These are phyloP conservation scores for Cranoglanis bouderius DNA, from an alignment of 2,113 vertebrate species.

Conservation along the genomic window DNA sequence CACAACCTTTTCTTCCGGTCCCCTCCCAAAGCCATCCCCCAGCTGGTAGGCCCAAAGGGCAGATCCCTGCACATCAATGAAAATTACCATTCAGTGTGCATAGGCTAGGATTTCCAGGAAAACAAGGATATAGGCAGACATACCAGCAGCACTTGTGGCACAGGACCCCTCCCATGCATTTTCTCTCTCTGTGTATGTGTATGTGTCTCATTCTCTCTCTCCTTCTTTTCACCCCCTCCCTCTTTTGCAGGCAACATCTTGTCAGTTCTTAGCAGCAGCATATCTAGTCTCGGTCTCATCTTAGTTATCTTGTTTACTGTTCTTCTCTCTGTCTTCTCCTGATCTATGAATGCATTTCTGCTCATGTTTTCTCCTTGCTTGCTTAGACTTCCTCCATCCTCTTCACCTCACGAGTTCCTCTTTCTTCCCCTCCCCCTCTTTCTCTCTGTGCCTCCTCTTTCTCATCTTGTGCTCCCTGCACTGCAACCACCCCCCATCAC, in stretches of 20 bases:
- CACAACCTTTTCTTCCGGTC: background rate
- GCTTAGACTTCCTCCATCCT: constrained; percentile 53
- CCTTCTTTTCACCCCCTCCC: constrained; percentile 3
- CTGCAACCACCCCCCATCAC: constrained; percentile 20
- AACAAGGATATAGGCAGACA: constrained; percentile 48
- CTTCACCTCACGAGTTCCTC: constrained; percentile 58
- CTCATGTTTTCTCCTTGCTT: constrained; percentile 11
- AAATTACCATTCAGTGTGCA: constrained; percentile 8
- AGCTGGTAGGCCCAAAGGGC: constrained; percentile 43
- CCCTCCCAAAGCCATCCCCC: background rate
- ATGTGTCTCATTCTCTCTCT: constrained; percentile 23
- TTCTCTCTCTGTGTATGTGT: constrained; percentile 9
- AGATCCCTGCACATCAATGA: constrained; percentile 17
- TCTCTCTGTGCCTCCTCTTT: constrained; percentile 53
- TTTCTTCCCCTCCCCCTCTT: constrained; percentile 56
- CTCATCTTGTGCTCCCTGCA: constrained; percentile 45
- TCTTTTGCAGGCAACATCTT: constrained; percentile 36
- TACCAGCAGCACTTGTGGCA: constrained; percentile 56
- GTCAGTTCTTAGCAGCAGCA: constrained; percentile 5
- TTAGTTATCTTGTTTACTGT: constrained; percentile 21
- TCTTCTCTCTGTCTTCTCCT: constrained; percentile 17
- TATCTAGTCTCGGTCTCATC: constrained; percentile 33
- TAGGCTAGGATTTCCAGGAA: constrained; percentile 22
- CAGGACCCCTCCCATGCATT: constrained; percentile 50
- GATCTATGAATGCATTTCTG: constrained; percentile 27